Conservation (phyloP, 1,140 invertebrate genomes). For the Drosophila neocordata region DNA sequence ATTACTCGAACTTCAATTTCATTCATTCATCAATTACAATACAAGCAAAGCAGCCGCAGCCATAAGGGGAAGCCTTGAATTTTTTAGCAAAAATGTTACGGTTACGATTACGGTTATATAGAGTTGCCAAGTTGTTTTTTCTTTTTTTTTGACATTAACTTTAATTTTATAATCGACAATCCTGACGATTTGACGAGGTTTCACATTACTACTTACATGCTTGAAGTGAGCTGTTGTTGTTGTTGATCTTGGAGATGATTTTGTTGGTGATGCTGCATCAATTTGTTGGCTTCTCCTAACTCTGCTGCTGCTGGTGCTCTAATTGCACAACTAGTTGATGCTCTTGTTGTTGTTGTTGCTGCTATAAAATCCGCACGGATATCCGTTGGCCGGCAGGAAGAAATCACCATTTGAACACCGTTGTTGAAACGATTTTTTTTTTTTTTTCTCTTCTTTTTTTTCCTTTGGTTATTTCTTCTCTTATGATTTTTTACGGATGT, state of each 20-base stretch:
- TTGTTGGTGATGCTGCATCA: slow-evolving; percentile 50
- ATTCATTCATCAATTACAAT: slow-evolving; percentile 81
- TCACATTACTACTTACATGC: slow-evolving; percentile 59
- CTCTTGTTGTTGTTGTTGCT: slow-evolving; percentile 29
- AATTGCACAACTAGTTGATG: slow-evolving; percentile 57
- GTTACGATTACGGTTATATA: neutral
- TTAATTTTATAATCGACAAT: slow-evolving; percentile 40
- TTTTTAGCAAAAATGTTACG: slow-evolving; percentile 35
- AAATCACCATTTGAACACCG: slow-evolving; percentile 80
- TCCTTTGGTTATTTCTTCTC: too few species aligned
- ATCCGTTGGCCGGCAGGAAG: slow-evolving; percentile 78
- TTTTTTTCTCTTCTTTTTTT: too few species aligned
- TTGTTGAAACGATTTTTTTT: slow-evolving; percentile 58
- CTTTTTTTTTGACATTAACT: slow-evolving; percentile 62
- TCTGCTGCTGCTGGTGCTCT: slow-evolving; percentile 51
- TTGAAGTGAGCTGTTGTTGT: slow-evolving; percentile 28
- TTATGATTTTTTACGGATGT: slow-evolving; percentile 74
- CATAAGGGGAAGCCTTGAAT: neutral
- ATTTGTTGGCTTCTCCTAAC: slow-evolving; percentile 76
- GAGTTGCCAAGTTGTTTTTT: neutral
- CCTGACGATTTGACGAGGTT: neutral
- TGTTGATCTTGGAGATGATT: slow-evolving; percentile 13
- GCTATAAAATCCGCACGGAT: slow-evolving; percentile 78
- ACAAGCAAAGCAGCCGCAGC: slow-evolving; percentile 30
- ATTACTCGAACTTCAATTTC: slow-evolving; percentile 80